Base-by-base conservation (phyloP, 2,888 invertebrate species). In the Monoplex corrugatus region DNA sequence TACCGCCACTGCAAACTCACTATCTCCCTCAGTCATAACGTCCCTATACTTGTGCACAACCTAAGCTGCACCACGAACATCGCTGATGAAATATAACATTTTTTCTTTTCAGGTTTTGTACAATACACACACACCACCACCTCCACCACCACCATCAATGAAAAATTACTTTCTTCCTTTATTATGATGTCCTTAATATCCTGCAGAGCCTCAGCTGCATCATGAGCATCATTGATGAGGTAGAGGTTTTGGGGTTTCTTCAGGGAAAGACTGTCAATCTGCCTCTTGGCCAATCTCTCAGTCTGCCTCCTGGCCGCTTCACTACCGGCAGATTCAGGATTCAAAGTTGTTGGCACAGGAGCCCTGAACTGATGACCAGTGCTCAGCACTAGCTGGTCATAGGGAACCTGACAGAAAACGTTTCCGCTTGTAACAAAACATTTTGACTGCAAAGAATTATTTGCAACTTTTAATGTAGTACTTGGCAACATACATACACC, bases 311-410 rank as follows among this genome's bases (percentile, higher is more conserved):
- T n/a, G n/a, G n/a, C n/a, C n/a, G n/a, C n/a, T n/a, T n/a, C n/a
- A n/a, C n/a, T n/a, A n/a, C n/a, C n/a, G n/a, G n/a, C n/a, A n/a
- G n/a, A n/a, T n/a, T n/a, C n/a, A n/a, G n/a, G n/a, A n/a, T n/a
- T n/a, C n/a, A n/a, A n/a, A n/a, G n/a, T n/a, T n/a, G 94, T 94
- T 0, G 96, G 96, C 68, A 93, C 92, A 10, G 95, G 95, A 8
- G 94, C 90, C 89, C 94, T 94, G 91, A 95, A 96, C 92, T 96
- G 96, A 75, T 92, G 92, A 10, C 96, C 96, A 1, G 95, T 95
- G 90, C 95, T 93, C 38, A 96, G 90, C 23, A 96, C 92, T 50
- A 96, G 92, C 89, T 96, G 95, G 92, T 96, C 96, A 90, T 95
- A 96, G 5, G 96, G 95, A 23, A 96, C 95, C 19, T 93, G 80